A percentile compares a stretch with the other conserved stretches of the same genome.
Conservation (phyloP, 2,113 vertebrate genomes). For the Solenodon paradoxus region DNA sequence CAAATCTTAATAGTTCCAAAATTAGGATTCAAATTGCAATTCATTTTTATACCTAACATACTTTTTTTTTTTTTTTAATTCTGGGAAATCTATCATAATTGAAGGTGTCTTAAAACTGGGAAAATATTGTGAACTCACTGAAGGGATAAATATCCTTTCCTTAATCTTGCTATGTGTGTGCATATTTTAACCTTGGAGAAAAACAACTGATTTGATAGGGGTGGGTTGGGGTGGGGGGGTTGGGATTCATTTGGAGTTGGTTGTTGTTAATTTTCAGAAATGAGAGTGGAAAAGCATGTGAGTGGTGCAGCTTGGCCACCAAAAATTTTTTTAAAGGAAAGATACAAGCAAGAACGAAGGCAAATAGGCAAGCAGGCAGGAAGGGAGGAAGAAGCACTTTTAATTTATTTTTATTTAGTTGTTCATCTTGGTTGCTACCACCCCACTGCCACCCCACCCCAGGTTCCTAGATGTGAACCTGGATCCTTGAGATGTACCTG, state of each 20-base stretch:
- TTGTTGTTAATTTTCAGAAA: not conserved
- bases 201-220: not conserved
- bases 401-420: too few species aligned
- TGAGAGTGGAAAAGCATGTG: not conserved
- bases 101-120: not conserved
- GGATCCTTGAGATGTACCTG: too few species aligned
- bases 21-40: not conserved
- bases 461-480: too few species aligned
- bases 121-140: not conserved
- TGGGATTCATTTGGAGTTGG: too few species aligned
- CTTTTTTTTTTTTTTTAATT: not conserved
- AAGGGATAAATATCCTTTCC: not conserved
- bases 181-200: not conserved
- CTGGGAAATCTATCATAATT: not conserved
- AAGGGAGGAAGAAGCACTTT: too few species aligned
- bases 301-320: not conserved
- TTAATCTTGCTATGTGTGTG: not conserved
- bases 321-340: too few species aligned
- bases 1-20: constrained; percentile 20
- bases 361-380: too few species aligned
- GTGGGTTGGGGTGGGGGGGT: not conserved
- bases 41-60: not conserved
- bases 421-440: too few species aligned
- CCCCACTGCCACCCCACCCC: too few species aligned
- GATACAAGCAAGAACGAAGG: too few species aligned